These are phyloP conservation scores for Heliothis peltigera DNA, from an alignment of 2,888 invertebrate genomes.

Conservation along the genomic window DNA sequence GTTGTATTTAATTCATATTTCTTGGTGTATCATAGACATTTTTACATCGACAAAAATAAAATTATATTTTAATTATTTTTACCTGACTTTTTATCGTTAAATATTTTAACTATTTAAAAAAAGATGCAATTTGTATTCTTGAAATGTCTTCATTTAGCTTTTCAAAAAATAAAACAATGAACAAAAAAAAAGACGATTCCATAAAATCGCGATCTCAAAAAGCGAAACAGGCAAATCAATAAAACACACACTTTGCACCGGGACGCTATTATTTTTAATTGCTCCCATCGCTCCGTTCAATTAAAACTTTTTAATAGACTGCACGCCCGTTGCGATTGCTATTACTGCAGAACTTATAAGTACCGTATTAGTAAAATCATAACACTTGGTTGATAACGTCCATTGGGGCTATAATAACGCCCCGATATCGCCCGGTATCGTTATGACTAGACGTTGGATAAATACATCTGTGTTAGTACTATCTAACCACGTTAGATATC, in stretches of 20 bases:
- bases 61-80: too few relatives aligned
- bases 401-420: neutral
- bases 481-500: neutral
- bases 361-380: conserved; percentile 48
- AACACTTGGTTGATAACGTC: conserved; percentile 24
- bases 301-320: conserved; percentile 63
- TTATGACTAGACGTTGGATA: too few relatives aligned
- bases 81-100: too few relatives aligned
- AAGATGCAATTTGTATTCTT: too few relatives aligned
- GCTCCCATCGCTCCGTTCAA: conserved; percentile 53
- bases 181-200: neutral
- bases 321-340: conserved; percentile 26
- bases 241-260: conserved; percentile 28
- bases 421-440: too few relatives aligned
- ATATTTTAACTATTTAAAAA: too few relatives aligned
- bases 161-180: too few relatives aligned
- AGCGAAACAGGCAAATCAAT: conserved; percentile 41
- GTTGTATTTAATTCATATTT: too few relatives aligned
- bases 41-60: too few relatives aligned
- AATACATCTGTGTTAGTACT: neutral
- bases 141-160: too few relatives aligned
- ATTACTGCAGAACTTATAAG: conserved; percentile 39
- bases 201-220: conserved; percentile 3
- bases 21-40: too few relatives aligned
- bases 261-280: conserved; percentile 62